phyloP scores from a whole-genome alignment of 2,797 vertebrate genomes.

The Sebastes umbrosus region DNA sequence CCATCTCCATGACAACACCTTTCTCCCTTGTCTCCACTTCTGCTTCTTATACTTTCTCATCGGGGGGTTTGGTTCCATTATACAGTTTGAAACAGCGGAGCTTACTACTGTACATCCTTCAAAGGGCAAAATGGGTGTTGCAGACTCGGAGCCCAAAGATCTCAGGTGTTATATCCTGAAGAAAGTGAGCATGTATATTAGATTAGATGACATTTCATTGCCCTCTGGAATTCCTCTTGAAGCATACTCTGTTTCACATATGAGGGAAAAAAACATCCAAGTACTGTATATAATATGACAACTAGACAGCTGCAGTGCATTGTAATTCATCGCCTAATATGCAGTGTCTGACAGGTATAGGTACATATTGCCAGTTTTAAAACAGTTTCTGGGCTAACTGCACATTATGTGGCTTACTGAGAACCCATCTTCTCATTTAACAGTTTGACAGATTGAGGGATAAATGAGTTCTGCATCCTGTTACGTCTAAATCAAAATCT shows the following conservation, averaged over 20 bases:
- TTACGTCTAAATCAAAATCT: background rate
- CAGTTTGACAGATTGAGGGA: background rate
- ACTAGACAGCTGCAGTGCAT: background rate
- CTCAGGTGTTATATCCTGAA: background rate
- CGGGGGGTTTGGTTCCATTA: background rate
- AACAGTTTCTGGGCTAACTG: background rate
- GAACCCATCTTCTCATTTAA: background rate
- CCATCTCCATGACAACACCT: conserved; percentile 38
- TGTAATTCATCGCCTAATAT: background rate
- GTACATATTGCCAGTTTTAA: background rate
- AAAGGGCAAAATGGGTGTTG: background rate
- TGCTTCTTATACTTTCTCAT: conserved; percentile 1
- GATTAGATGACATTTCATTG: background rate
- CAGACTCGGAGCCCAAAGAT: background rate
- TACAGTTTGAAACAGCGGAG: background rate
- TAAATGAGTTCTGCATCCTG: background rate
- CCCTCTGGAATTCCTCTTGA: background rate
- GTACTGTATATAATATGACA: background rate
- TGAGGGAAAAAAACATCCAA: background rate
- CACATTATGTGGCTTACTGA: background rate
- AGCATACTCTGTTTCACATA: background rate
- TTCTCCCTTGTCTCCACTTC: background rate
- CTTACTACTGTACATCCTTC: background rate
- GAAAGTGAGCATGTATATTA: background rate
- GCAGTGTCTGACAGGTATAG: background rate